These are phyloP conservation scores for Bradynema listronoti DNA, from an alignment of 1,140 invertebrate genomes.

Conservation along the genomic window DNA sequence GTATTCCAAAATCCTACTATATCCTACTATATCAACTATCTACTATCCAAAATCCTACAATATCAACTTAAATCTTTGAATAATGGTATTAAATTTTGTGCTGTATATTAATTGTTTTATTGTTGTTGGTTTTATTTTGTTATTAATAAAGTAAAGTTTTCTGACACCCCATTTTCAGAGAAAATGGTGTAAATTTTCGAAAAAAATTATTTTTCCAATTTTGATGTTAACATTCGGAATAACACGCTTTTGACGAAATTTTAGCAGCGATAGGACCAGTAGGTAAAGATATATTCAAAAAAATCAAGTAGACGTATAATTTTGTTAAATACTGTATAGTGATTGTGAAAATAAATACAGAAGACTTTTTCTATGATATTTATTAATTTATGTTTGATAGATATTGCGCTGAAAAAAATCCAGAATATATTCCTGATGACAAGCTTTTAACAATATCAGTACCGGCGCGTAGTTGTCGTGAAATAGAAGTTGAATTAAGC, in stretches of 20 bases:
- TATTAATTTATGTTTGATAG: slow-evolving; percentile 18
- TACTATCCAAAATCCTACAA: too few relatives aligned
- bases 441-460: slow-evolving; percentile 26
- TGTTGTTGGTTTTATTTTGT: neutral
- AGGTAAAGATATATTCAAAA: too few relatives aligned
- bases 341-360: neutral
- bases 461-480: slow-evolving; percentile 22
- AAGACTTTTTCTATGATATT: neutral
- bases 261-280: too few relatives aligned
- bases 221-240: neutral
- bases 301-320: too few relatives aligned
- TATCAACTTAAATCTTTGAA: neutral
- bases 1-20: too few relatives aligned
- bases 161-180: neutral
- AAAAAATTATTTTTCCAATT: neutral
- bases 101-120: neutral
- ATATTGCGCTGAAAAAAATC: slow-evolving; percentile 32
- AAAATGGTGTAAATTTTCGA: neutral
- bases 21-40: too few relatives aligned
- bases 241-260: neutral
- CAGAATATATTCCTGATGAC: slow-evolving; percentile 21
- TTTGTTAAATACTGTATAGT: too few relatives aligned
- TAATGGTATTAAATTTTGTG: neutral
- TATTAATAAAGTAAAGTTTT: neutral
- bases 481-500: slow-evolving; percentile 23